Percentiles rank a stretch among this genome's conserved stretches.
Conservation (phyloP, 2,797 vertebrate genomes). For the Poeciliopsis paucimaculata region DNA sequence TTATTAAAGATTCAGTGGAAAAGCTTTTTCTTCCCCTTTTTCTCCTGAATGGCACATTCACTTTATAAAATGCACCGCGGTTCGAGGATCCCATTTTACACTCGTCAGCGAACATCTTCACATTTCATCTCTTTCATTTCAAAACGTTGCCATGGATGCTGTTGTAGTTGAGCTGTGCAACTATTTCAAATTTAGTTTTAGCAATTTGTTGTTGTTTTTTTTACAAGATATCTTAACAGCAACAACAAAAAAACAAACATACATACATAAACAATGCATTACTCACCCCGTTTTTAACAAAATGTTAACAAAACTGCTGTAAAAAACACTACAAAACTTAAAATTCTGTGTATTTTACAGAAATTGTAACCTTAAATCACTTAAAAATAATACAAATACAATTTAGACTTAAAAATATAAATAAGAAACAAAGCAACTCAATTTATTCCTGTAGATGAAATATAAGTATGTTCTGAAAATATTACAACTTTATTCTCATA, state of each 20-base stretch:
- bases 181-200: neutral
- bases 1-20: slow-evolving; percentile 76
- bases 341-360: neutral
- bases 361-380: neutral
- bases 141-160: slow-evolving; percentile 37
- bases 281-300: no score
- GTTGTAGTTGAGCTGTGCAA: slow-evolving; percentile 23
- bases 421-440: no score
- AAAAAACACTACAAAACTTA: no score
- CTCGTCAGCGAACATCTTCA: slow-evolving; percentile 32
- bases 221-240: neutral
- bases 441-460: no score
- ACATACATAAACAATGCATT: no score
- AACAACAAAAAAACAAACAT: no score
- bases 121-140: slow-evolving; percentile 37
- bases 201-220: neutral
- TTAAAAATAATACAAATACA: neutral
- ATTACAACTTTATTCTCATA: no score
- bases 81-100: slow-evolving; percentile 37
- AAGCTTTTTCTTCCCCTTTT: slow-evolving; percentile 53
- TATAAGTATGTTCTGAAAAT: no score
- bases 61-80: slow-evolving; percentile 42
- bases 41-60: slow-evolving; percentile 57
- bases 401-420: neutral
- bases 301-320: neutral